A percentile compares a stretch with the other conserved stretches of the same genome.
Conservation (phyloP, 2,113 vertebrate genomes). For the Salminus brasiliensis region DNA sequence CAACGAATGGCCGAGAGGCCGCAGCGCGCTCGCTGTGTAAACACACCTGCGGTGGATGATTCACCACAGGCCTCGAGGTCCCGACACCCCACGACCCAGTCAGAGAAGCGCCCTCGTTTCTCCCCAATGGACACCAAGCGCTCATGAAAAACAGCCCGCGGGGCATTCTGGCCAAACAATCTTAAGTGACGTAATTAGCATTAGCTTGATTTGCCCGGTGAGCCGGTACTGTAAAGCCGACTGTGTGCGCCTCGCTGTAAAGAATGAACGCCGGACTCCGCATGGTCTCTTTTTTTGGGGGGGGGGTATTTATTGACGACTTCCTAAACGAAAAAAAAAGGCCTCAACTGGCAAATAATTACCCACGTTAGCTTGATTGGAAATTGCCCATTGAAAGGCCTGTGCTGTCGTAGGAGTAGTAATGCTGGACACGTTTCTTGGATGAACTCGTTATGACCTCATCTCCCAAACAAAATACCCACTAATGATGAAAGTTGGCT, state of each 20-base stretch:
- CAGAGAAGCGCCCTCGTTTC: conserved; percentile 51
- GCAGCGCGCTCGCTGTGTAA: conserved; percentile 49
- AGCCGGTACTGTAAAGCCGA: conserved; percentile 45
- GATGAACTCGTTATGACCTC: conserved; percentile 1
- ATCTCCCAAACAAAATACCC: not conserved
- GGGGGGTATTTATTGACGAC: conserved; percentile 55
- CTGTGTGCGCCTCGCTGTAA: not conserved
- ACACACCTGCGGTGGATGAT: conserved; percentile 58
- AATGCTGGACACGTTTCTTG: conserved; percentile 23
- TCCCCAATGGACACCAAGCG: conserved; percentile 57
- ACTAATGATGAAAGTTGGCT: too few relatives aligned
- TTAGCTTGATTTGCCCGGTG: conserved; percentile 66
- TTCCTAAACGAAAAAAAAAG: conserved; percentile 49
- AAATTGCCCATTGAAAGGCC: conserved; percentile 40
- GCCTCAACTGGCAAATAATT: conserved; percentile 57
- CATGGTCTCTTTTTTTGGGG: not conserved
- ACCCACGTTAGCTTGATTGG: conserved; percentile 63
- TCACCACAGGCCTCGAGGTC: conserved; percentile 47
- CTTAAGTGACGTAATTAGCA: conserved; percentile 65
- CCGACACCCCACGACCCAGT: conserved; percentile 38
- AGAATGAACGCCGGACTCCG: not conserved
- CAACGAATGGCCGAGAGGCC: conserved; percentile 27
- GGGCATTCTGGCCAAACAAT: conserved; percentile 58
- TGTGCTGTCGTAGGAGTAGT: conserved; percentile 48
- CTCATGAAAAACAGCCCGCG: conserved; percentile 48